Percentiles rank a stretch among this genome's conserved stretches.
Conservation (phyloP, 1,140 invertebrate genomes). For the Aphelenchoides avenae region DNA sequence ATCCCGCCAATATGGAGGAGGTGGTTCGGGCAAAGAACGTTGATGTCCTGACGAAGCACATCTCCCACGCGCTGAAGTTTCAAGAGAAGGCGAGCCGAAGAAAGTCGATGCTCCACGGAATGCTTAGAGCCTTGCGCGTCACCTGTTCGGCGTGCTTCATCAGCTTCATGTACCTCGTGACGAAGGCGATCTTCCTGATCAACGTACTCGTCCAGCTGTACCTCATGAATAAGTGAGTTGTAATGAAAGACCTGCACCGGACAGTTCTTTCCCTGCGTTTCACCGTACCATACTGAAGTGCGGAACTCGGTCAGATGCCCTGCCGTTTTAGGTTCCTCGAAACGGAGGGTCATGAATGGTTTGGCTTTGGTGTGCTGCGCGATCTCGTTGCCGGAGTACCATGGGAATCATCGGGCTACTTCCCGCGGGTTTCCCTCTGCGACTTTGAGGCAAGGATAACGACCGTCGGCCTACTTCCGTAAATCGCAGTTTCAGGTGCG, state of each 20-base stretch:
- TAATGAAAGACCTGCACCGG: not conserved
- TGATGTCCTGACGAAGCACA: constrained; percentile 43
- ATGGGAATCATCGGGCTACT: constrained; percentile 60
- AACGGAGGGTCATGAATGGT: constrained; percentile 52
- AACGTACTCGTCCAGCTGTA: constrained; percentile 53
- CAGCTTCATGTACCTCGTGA: constrained; percentile 36
- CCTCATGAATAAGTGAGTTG: constrained; percentile 51
- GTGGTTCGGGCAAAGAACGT: constrained; percentile 42
- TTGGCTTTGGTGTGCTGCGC: constrained; percentile 50
- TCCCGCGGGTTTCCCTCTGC: constrained; percentile 64
- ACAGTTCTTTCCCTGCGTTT: constrained; percentile 34
- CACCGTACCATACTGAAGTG: constrained; percentile 18
- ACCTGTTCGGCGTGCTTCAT: constrained; percentile 54
- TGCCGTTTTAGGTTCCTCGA: constrained; percentile 55
- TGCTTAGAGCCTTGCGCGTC: constrained; percentile 45
- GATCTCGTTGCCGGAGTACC: constrained; percentile 47
- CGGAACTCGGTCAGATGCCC: too few species aligned
- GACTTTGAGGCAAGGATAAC: constrained; percentile 65
- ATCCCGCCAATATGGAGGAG: constrained; percentile 42
- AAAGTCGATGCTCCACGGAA: constrained; percentile 48
- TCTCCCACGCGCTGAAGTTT: constrained; percentile 48
- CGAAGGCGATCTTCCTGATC: constrained; percentile 43
- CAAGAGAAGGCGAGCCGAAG: constrained; percentile 38
- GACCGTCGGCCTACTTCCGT: constrained; percentile 5
- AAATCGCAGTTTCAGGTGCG: constrained; percentile 42